Conservation (phyloP, 2,113 vertebrate species). For the Canis aureus region DNA sequence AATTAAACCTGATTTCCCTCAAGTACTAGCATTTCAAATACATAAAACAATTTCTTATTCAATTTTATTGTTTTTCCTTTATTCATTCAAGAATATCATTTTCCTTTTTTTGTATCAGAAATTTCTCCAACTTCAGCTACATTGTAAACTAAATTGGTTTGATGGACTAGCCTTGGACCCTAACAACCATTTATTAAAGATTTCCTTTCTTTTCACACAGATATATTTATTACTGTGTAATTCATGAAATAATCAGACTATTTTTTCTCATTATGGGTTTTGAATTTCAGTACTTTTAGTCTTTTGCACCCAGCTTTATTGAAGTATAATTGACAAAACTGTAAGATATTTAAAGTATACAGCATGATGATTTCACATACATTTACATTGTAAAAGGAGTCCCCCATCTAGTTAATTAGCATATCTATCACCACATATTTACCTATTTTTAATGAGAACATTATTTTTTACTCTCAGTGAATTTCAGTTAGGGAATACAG, state of each 20-base stretch:
- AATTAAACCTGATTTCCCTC: conserved; percentile 46
- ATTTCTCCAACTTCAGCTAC: neutral
- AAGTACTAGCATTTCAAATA: conserved; percentile 40
- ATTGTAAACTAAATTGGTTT: conserved; percentile 36
- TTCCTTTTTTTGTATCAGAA: conserved; percentile 32
- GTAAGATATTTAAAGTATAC: neutral
- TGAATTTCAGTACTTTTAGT: conserved; percentile 4
- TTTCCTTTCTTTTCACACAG: neutral
- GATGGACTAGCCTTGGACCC: conserved; percentile 11
- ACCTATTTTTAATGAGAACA: neutral
- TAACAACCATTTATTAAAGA: conserved; percentile 23
- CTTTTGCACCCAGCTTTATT: neutral
- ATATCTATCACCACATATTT: neutral
- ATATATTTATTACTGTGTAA: neutral
- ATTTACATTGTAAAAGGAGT: neutral
- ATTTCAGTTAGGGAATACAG: neutral
- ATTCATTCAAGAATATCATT: neutral
- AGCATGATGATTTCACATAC: neutral
- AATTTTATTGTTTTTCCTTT: conserved; percentile 40
- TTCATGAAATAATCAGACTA: neutral
- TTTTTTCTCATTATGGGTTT: neutral
- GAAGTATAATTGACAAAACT: neutral
- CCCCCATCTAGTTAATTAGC: neutral
- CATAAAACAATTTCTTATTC: conserved; percentile 29
- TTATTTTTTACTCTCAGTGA: neutral